Conservation (phyloP, 2,888 invertebrate species). For the Metalampra italica region DNA sequence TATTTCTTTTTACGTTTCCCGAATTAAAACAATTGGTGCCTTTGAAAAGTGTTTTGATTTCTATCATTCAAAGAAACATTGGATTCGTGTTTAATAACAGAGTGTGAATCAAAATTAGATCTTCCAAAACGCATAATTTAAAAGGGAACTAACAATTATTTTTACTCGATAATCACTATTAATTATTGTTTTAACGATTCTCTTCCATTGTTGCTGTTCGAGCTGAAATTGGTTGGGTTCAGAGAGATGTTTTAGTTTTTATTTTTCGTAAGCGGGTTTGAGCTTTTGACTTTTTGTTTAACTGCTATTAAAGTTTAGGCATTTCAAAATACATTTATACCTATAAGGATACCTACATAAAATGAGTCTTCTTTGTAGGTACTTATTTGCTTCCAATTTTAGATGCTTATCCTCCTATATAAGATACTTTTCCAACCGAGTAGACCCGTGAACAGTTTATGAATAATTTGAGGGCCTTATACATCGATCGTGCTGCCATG, state of each 20-base stretch:
- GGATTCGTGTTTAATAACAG: conserved; percentile 54
- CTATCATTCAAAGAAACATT: conserved; percentile 40
- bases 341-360: neutral
- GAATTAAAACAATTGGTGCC: conserved; percentile 65
- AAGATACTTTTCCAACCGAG: too few relatives aligned
- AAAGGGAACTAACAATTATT: conserved; percentile 56
- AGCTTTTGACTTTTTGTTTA: neutral
- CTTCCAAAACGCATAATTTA: conserved; percentile 48
- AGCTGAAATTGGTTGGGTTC: conserved; percentile 11
- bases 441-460: too few relatives aligned
- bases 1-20: conserved; percentile 59
- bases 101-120: conserved; percentile 52
- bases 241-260: conserved; percentile 11
- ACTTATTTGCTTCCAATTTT: too few relatives aligned
- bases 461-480: too few relatives aligned
- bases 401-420: too few relatives aligned
- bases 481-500: too few relatives aligned
- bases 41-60: conserved; percentile 48
- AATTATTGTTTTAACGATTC: conserved; percentile 53
- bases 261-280: conserved; percentile 5
- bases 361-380: too few relatives aligned
- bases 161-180: conserved; percentile 59
- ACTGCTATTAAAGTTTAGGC: neutral
- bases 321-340: neutral
- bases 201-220: conserved; percentile 23